A percentile compares a stretch with the other conserved stretches of the same genome.
Conservation (phyloP, 1,140 invertebrate species). For the Streblospio benedicti region DNA sequence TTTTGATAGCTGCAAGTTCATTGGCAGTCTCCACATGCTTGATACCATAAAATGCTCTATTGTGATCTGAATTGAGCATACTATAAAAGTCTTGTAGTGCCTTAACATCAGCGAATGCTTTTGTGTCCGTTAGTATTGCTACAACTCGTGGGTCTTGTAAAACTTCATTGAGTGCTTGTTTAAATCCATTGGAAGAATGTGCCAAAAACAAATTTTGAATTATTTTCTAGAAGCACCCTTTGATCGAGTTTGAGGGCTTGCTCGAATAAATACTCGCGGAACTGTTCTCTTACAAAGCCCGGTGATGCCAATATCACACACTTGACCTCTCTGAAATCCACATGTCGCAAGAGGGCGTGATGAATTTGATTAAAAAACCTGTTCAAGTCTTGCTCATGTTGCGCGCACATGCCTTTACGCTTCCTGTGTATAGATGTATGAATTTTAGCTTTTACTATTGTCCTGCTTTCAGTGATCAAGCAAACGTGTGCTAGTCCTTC, state of each 20-base stretch:
- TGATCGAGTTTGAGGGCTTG: conserved; percentile 84
- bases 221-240: conserved; percentile 85
- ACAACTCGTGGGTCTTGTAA: conserved; percentile 79
- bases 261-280: conserved; percentile 88
- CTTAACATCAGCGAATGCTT: conserved; percentile 90
- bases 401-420: conserved; percentile 82
- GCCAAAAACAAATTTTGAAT: conserved; percentile 90
- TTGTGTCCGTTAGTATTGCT: conserved; percentile 84
- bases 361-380: too few species aligned
- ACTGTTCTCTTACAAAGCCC: conserved; percentile 95
- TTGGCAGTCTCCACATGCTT: conserved; percentile 80
- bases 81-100: conserved; percentile 84
- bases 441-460: conserved; percentile 90
- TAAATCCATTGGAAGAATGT: conserved; percentile 96
- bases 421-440: conserved; percentile 92
- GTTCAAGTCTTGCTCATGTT: conserved; percentile 98
- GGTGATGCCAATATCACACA: too few species aligned
- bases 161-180: conserved; percentile 96
- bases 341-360: too few species aligned
- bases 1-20: conserved; percentile 88
- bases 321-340: too few species aligned
- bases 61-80: conserved; percentile 83
- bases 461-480: conserved; percentile 94
- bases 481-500: conserved; percentile 93
- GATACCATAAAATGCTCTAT: conserved; percentile 92